Evolutionary conservation across 2,888 invertebrate genomes (phyloP).

Genomic region (Plagiodera versicolora): DNA sequence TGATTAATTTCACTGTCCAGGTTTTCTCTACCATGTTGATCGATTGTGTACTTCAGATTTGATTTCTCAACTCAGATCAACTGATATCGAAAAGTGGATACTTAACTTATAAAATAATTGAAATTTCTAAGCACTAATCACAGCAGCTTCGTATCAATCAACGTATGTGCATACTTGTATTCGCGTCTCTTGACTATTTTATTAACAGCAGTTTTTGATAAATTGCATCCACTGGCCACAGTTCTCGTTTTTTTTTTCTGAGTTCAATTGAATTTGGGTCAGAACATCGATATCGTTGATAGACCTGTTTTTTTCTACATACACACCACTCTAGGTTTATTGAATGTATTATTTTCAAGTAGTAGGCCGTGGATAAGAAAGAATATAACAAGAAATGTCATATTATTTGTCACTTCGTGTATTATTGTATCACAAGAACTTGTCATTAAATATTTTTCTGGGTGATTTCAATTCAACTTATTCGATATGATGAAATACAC

Average conservation of each 20-base stretch:
- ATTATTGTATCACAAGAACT: slow-evolving; percentile 5
- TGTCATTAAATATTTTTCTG: neutral
- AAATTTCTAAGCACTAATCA: no score
- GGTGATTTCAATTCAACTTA: neutral
- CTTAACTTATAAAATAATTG: no score
- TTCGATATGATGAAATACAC: slow-evolving; percentile 2
- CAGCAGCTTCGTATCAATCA: no score
- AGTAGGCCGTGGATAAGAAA: slow-evolving; percentile 1
- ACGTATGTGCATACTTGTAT: no score
- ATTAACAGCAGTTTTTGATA: slow-evolving; percentile 7
- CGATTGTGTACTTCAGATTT: no score
- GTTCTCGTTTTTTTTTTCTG: neutral
- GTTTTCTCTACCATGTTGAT: no score
- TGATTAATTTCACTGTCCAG: no score
- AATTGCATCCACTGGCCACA: slow-evolving; percentile 6
- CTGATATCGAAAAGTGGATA: no score
- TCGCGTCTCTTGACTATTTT: slow-evolving; percentile 3
- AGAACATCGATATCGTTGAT: slow-evolving; percentile 1
- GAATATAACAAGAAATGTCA: neutral
- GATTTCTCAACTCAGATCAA: no score
- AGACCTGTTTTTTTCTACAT: neutral
- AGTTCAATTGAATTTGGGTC: neutral
- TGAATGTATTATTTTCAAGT: neutral
- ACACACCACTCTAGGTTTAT: neutral
- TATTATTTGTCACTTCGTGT: slow-evolving; percentile 2